phyloP scores from a whole-genome alignment of 1,140 invertebrate species.

The Lasioglossum baleicum region DNA sequence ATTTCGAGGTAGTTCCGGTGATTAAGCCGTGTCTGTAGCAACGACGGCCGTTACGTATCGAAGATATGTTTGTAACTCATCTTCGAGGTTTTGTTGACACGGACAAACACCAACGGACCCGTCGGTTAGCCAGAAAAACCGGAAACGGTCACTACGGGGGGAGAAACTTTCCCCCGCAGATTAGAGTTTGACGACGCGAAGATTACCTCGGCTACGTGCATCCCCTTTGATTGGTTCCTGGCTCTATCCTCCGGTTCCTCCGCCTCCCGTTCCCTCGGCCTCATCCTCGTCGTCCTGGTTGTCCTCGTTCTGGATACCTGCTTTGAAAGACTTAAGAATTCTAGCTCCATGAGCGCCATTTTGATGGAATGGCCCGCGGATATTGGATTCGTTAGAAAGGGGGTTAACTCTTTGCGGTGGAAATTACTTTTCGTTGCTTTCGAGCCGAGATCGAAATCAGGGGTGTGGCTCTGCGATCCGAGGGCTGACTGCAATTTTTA shows the following conservation, averaged over 20 bases:
- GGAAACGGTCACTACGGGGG: not conserved
- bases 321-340: conserved; percentile 6
- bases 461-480: too few relatives aligned
- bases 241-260: too few relatives aligned
- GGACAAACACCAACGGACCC: not conserved
- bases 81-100: conserved; percentile 1
- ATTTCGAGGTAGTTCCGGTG: conserved; percentile 18
- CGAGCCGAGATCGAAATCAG: too few relatives aligned
- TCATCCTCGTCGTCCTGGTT: not conserved
- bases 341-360: not conserved
- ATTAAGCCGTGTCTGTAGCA: not conserved
- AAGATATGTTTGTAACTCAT: conserved; percentile 1
- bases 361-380: conserved; percentile 1
- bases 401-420: not conserved
- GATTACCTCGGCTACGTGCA: conserved; percentile 25
- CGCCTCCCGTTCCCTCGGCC: not conserved
- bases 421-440: not conserved
- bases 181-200: conserved; percentile 38
- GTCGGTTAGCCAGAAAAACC: not conserved
- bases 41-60: not conserved
- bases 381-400: conserved; percentile 3
- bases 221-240: conserved; percentile 18
- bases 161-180: conserved; percentile 16
- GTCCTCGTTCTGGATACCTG: not conserved
- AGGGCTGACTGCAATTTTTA: too few relatives aligned